A percentile compares a stretch with the other conserved stretches of the same genome.
phyloP scores from a whole-genome alignment of 2,888 invertebrate genomes.

The Gryllus longicercus region DNA sequence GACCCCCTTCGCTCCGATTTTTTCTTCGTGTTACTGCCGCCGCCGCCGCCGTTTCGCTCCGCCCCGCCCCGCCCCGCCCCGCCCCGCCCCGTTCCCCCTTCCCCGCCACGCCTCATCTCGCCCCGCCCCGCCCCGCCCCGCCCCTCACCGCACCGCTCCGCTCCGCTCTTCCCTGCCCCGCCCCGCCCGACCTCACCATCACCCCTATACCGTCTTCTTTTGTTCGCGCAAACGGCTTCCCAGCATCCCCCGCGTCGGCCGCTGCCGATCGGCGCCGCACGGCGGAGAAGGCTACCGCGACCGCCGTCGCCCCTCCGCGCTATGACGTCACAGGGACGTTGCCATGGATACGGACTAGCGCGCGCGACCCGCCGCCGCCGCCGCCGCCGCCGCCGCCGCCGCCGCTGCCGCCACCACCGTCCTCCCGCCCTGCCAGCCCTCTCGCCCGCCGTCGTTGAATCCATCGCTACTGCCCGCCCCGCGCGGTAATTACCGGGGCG shows the following conservation, averaged over 20 bases:
- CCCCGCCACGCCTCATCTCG: too few species aligned
- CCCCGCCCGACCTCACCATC: too few species aligned
- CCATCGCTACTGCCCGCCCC: neutral
- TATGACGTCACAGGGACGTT: constrained; percentile 1
- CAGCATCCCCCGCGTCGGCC: neutral
- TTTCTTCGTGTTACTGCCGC: neutral
- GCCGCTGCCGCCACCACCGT: neutral
- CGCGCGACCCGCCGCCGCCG: neutral
- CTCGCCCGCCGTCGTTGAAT: neutral
- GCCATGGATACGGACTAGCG: neutral
- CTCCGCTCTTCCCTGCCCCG: too few species aligned
- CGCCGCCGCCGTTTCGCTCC: neutral
- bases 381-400: neutral
- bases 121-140: too few species aligned
- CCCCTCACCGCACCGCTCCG: too few species aligned
- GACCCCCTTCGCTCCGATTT: neutral
- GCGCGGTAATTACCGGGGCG: constrained; percentile 10
- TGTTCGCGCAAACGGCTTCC: constrained; percentile 8
- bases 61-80: neutral
- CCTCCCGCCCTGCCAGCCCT: neutral
- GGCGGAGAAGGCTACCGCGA: neutral
- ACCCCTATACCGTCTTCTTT: neutral
- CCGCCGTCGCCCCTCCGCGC: neutral
- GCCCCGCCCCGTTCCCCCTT: too few species aligned
- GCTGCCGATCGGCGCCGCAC: neutral